A percentile compares a stretch with the other conserved stretches of the same genome.
Evolutionary conservation across 1,140 invertebrate species (phyloP).

Genomic region (Heliconius himera): DNA sequence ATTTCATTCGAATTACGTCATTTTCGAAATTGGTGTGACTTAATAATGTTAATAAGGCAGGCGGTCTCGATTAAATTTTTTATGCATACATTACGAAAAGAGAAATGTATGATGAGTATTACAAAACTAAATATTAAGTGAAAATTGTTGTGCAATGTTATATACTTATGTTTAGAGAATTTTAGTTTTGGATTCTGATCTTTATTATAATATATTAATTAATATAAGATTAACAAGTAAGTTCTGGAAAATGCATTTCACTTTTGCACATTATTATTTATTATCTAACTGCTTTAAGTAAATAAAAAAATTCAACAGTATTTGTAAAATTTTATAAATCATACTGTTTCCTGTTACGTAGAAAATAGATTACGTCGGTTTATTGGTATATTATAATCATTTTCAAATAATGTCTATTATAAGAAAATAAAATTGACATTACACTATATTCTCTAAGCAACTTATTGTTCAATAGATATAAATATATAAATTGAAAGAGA

Average conservation of each 20-base stretch:
- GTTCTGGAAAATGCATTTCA: background rate
- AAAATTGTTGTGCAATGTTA: constrained; percentile 10
- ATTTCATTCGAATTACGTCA: constrained; percentile 39
- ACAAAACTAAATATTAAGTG: constrained; percentile 2
- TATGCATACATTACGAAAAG: constrained; percentile 21
- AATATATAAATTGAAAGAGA: too few relatives aligned
- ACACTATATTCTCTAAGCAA: too few relatives aligned
- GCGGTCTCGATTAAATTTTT: background rate
- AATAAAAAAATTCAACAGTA: too few relatives aligned
- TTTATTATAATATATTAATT: background rate
- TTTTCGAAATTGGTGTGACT: constrained; percentile 42
- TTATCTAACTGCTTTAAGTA: too few relatives aligned
- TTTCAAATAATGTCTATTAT: too few relatives aligned
- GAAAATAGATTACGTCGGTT: too few relatives aligned
- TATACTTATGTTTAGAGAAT: background rate
- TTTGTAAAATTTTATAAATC: too few relatives aligned
- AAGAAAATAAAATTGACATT: too few relatives aligned
- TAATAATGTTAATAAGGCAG: constrained; percentile 35
- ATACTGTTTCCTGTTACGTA: too few relatives aligned
- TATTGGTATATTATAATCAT: too few relatives aligned
- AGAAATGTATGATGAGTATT: constrained; percentile 18
- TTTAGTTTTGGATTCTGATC: background rate
- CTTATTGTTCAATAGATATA: too few relatives aligned
- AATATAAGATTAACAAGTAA: background rate
- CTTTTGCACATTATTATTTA: too few relatives aligned